Conservation (phyloP, 2,797 vertebrate genomes). For the Crenichthys baileyi region DNA sequence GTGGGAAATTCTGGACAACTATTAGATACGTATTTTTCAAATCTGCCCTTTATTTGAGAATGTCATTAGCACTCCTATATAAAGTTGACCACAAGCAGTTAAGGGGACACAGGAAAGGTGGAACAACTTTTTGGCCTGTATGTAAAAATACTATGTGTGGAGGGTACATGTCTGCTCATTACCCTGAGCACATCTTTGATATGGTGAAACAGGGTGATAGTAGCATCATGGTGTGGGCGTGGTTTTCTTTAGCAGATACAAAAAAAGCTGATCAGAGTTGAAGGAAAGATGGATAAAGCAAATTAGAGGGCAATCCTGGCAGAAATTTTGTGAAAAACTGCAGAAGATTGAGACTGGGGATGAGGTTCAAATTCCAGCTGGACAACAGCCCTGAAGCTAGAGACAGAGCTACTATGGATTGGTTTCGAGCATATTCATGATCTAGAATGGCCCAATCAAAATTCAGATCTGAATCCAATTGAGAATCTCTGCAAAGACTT, state of each 20-base stretch:
- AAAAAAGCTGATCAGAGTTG: neutral
- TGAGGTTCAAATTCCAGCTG: no score
- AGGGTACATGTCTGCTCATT: neutral
- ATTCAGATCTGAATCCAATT: no score
- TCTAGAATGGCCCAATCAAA: no score
- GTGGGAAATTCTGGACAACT: neutral
- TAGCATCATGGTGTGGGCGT: neutral
- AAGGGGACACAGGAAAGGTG: neutral
- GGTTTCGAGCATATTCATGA: no score
- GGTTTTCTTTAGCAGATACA: neutral
- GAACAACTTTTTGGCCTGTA: neutral
- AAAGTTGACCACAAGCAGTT: neutral
- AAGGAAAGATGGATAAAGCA: neutral
- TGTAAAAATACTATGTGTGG: neutral
- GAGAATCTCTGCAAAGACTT: no score
- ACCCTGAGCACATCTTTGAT: neutral
- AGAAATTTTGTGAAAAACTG: no score
- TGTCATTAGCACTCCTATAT: neutral
- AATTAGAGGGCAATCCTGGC: neutral
- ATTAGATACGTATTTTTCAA: neutral
- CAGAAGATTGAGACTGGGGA: no score
- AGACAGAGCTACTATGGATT: no score
- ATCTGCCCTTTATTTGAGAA: neutral
- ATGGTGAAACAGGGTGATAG: neutral
- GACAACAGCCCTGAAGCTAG: no score